Percentiles rank a stretch among this genome's conserved stretches.
Conservation (phyloP, 2,113 vertebrate genomes). For the Sander lucioperca region DNA sequence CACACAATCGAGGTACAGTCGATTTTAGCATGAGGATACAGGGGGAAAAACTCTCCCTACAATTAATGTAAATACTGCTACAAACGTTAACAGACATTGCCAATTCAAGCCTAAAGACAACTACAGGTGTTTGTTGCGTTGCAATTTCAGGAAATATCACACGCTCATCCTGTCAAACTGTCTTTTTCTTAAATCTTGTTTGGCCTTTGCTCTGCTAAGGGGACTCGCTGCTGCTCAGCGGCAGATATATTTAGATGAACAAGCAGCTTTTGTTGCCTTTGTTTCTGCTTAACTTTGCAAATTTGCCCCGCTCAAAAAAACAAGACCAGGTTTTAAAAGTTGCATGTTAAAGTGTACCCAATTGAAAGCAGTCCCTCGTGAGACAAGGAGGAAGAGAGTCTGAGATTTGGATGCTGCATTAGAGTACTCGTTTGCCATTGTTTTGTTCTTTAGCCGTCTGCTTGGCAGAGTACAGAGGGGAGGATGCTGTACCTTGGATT, state of each 20-base stretch:
- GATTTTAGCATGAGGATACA: no score
- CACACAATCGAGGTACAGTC: no score
- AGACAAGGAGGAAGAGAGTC: conserved; percentile 51
- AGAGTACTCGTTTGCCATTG: conserved; percentile 4
- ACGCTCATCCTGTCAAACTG: conserved; percentile 54
- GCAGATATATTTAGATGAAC: conserved; percentile 71
- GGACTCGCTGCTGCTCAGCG: conserved; percentile 40
- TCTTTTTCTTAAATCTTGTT: conserved; percentile 23
- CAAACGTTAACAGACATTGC: neutral
- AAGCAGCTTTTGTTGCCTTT: conserved; percentile 67
- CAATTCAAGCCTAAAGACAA: conserved; percentile 28
- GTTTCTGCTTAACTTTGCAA: conserved; percentile 78
- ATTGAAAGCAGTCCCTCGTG: conserved; percentile 65
- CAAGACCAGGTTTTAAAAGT: conserved; percentile 54
- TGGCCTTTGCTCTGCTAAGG: conserved; percentile 19
- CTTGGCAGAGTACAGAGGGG: neutral
- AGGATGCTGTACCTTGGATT: conserved; percentile 11
- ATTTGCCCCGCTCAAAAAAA: conserved; percentile 44
- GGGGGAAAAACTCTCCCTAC: no score
- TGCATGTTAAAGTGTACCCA: conserved; percentile 69
- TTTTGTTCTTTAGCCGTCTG: conserved; percentile 3
- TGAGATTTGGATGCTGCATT: conserved; percentile 44
- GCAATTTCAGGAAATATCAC: conserved; percentile 37
- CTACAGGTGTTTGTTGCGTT: conserved; percentile 52
- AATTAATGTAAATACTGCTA: no score